A percentile compares a stretch with the other conserved stretches of the same genome.
Conservation (phyloP, 2,797 vertebrate species). For the Lerista edwardsae region DNA sequence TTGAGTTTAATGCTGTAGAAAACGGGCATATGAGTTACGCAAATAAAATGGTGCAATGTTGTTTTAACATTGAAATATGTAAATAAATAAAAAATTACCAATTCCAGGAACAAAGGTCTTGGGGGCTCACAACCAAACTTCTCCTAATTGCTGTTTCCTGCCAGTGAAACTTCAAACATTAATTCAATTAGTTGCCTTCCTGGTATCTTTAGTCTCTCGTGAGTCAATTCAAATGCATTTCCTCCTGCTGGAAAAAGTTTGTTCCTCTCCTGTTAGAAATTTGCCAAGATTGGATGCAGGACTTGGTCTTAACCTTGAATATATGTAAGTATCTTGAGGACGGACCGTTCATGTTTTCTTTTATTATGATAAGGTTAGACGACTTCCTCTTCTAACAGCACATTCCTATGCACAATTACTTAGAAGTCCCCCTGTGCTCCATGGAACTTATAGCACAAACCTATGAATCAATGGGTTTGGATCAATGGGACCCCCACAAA, state of each 20-base stretch:
- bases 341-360: not conserved
- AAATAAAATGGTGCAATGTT: too few relatives aligned
- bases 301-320: not conserved
- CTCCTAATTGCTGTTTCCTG: conserved; percentile 1
- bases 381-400: not conserved
- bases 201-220: not conserved
- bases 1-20: too few relatives aligned
- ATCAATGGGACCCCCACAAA: too few relatives aligned
- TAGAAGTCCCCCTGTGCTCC: too few relatives aligned
- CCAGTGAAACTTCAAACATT: not conserved
- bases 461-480: too few relatives aligned
- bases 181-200: not conserved
- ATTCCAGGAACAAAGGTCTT: not conserved
- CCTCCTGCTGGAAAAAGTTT: not conserved
- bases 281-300: not conserved
- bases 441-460: too few relatives aligned
- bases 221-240: not conserved
- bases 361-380: too few relatives aligned
- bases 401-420: too few relatives aligned
- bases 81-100: not conserved
- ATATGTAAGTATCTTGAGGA: not conserved
- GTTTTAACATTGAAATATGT: too few relatives aligned
- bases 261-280: not conserved
- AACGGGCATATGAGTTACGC: too few relatives aligned
- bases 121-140: not conserved